Evolutionary conservation across 2,888 invertebrate species (phyloP).

Genomic region (Cosmia trapezina): DNA sequence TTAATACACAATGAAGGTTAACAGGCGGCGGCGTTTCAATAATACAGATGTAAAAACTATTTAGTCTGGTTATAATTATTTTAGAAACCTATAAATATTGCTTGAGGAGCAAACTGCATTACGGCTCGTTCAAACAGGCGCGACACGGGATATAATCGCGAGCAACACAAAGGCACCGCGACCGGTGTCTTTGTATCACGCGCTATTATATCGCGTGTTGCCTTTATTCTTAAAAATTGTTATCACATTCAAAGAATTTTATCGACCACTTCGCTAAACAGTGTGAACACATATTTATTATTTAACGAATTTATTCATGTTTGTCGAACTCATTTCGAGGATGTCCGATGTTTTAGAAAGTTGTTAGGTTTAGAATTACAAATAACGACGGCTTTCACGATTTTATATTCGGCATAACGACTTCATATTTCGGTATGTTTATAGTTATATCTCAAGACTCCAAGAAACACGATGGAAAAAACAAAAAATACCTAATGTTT

Average conservation of each 20-base stretch:
- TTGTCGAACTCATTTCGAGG: constrained; percentile 56
- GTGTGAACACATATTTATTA: constrained; percentile 24
- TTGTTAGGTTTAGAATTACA: constrained; percentile 65
- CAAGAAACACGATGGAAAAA: constrained; percentile 45
- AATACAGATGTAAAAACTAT: neutral
- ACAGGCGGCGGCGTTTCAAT: neutral
- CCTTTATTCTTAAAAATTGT: constrained; percentile 12
- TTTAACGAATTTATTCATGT: constrained; percentile 56
- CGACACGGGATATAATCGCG: no score
- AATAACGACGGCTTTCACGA: constrained; percentile 59
- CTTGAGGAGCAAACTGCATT: neutral
- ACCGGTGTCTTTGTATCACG: no score
- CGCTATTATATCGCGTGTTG: no score
- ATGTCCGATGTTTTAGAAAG: constrained; percentile 70
- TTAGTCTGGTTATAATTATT: neutral
- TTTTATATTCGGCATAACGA: constrained; percentile 57
- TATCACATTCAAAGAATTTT: constrained; percentile 27
- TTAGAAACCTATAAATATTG: constrained; percentile 3
- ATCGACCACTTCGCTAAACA: constrained; percentile 24
- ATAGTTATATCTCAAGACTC: constrained; percentile 42
- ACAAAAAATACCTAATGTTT: constrained; percentile 32
- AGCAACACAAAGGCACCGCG: no score
- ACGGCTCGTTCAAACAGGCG: no score
- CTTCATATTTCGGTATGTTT: constrained; percentile 53
- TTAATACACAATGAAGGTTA: constrained; percentile 11